These are phyloP conservation scores for Eriocheir sinensis DNA, from an alignment of 1,140 invertebrate genomes.

Conservation along the genomic window DNA sequence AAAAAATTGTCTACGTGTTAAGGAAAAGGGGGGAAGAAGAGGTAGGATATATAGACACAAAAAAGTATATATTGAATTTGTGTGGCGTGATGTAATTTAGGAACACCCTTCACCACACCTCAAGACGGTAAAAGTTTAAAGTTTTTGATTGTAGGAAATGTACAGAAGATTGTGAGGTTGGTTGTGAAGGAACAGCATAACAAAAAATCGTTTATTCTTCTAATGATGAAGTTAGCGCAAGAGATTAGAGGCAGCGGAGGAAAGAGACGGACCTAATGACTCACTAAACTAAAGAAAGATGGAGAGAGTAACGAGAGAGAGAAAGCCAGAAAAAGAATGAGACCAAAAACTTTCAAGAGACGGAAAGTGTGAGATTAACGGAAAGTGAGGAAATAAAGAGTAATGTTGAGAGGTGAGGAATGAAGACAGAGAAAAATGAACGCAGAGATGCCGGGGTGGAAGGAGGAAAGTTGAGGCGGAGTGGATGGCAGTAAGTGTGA, in stretches of 20 bases:
- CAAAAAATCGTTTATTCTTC: background rate
- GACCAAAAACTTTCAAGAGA: background rate
- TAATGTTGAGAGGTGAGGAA: background rate
- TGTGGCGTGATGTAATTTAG: background rate
- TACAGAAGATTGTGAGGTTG: no score
- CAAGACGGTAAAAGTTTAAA: background rate
- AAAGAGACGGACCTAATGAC: background rate
- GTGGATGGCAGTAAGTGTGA: constrained; percentile 17
- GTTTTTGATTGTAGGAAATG: background rate
- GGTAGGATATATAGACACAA: background rate
- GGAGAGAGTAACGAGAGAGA: background rate
- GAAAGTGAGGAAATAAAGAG: constrained; percentile 3
- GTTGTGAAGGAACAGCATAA: background rate
- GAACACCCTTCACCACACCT: background rate
- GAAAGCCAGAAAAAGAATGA: background rate
- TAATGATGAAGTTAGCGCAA: background rate
- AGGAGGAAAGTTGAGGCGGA: constrained; percentile 3
- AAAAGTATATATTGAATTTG: background rate
- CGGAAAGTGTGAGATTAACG: constrained; percentile 32
- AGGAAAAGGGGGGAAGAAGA: background rate
- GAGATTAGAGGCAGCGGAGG: background rate
- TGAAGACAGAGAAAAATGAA: constrained; percentile 20
- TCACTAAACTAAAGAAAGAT: background rate
- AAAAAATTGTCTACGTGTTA: background rate
- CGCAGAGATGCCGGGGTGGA: background rate